Conservation (phyloP, 2,797 vertebrate species). For the Paguma larvata region DNA sequence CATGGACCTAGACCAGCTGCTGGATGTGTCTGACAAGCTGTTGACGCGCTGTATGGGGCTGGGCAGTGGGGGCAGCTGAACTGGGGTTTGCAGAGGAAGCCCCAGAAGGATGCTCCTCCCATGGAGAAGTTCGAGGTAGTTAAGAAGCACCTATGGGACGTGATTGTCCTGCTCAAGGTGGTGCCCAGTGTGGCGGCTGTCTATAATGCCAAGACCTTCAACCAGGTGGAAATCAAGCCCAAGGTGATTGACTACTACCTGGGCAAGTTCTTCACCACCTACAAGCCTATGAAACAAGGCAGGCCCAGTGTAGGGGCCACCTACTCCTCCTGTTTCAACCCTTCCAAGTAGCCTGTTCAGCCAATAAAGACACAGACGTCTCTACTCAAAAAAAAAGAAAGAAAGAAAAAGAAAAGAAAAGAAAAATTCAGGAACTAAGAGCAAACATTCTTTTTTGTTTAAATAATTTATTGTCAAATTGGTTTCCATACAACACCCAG, state of each 20-base stretch:
- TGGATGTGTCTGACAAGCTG: not conserved
- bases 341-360: not conserved
- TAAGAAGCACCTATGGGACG: not conserved
- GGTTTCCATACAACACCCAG: no score
- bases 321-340: not conserved
- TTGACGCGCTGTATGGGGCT: not conserved
- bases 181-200: not conserved
- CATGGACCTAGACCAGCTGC: not conserved
- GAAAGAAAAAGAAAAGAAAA: not conserved
- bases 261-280: not conserved
- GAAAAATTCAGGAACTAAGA: not conserved
- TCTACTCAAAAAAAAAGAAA: not conserved
- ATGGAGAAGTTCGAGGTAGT: not conserved
- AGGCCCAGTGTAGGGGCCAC: not conserved
- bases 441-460: not conserved
- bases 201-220: not conserved
- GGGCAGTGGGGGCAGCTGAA: not conserved
- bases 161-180: not conserved
- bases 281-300: not conserved
- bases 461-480: no score
- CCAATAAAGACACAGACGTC: not conserved
- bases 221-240: not conserved
- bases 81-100: not conserved
- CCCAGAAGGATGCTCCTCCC: not conserved
- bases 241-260: not conserved